Evolutionary conservation across 2,888 invertebrate species (phyloP).

Genomic region (Spatulosminthurus flaviceps): DNA sequence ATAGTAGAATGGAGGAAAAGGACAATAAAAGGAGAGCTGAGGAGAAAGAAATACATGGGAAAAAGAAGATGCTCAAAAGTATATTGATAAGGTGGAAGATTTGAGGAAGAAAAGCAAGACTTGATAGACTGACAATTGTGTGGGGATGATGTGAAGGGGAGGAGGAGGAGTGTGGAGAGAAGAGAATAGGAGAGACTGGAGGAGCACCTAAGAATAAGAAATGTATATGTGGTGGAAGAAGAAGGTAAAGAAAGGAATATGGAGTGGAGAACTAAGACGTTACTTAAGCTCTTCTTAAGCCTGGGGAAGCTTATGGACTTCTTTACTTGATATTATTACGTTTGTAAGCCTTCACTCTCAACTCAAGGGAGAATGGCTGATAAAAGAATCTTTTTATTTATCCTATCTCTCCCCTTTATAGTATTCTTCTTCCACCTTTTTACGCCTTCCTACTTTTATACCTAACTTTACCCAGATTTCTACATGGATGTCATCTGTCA

Average conservation of each 20-base stretch:
- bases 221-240: background rate
- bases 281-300: conserved; percentile 35
- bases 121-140: conserved; percentile 9
- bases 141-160: background rate
- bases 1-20: no score
- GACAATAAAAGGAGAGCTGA: background rate
- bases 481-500: no score
- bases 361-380: conserved; percentile 20
- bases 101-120: background rate
- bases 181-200: conserved; percentile 6
- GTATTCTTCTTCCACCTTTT: background rate
- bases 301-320: conserved; percentile 36
- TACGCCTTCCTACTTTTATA: background rate
- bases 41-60: background rate
- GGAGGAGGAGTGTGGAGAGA: background rate
- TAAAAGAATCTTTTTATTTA: conserved; percentile 34
- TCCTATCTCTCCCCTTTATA: background rate
- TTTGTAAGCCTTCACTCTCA: conserved; percentile 31
- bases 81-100: conserved; percentile 6
- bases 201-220: no score
- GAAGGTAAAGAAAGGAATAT: background rate
- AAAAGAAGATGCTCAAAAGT: conserved; percentile 1
- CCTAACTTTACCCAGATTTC: no score
- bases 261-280: conserved; percentile 22
- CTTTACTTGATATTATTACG: conserved; percentile 40